A percentile compares a stretch with the other conserved stretches of the same genome.
These are phyloP conservation scores for Anguilla marmorata DNA, from an alignment of 2,797 vertebrate genomes.

Conservation along the genomic window DNA sequence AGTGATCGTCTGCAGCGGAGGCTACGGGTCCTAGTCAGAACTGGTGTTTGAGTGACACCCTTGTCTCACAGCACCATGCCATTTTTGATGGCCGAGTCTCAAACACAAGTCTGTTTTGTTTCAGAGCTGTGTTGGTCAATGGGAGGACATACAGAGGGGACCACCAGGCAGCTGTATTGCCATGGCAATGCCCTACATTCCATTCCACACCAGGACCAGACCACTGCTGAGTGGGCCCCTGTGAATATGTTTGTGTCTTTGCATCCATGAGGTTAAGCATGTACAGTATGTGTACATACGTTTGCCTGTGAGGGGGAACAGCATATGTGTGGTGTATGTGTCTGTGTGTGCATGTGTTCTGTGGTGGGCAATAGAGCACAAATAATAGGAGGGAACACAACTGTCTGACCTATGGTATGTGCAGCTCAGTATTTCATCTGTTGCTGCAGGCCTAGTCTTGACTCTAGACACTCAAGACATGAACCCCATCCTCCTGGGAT, in stretches of 20 bases:
- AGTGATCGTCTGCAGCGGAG: background rate
- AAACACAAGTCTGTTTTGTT: constrained; percentile 21
- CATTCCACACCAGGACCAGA: constrained; percentile 61
- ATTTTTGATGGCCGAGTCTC: constrained; percentile 15
- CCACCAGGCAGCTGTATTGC: constrained; percentile 63
- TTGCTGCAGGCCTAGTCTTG: background rate
- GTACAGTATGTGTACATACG: background rate
- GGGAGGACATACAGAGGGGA: constrained; percentile 53
- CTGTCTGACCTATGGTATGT: background rate
- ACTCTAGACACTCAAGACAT: background rate
- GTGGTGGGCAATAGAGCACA: background rate
- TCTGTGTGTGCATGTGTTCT: background rate
- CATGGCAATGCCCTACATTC: constrained; percentile 72
- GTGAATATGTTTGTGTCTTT: constrained; percentile 30
- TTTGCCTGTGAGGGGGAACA: background rate
- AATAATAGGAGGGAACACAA: background rate
- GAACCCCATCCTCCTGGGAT: background rate
- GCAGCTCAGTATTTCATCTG: background rate
- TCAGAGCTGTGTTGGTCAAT: constrained; percentile 47
- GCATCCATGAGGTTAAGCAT: background rate
- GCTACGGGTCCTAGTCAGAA: background rate
- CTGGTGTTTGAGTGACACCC: background rate
- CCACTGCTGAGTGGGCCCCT: constrained; percentile 46
- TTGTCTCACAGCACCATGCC: background rate
- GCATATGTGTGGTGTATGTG: background rate